phyloP scores from a whole-genome alignment of 2,797 vertebrate genomes.

The Loris lydekkerianus region DNA sequence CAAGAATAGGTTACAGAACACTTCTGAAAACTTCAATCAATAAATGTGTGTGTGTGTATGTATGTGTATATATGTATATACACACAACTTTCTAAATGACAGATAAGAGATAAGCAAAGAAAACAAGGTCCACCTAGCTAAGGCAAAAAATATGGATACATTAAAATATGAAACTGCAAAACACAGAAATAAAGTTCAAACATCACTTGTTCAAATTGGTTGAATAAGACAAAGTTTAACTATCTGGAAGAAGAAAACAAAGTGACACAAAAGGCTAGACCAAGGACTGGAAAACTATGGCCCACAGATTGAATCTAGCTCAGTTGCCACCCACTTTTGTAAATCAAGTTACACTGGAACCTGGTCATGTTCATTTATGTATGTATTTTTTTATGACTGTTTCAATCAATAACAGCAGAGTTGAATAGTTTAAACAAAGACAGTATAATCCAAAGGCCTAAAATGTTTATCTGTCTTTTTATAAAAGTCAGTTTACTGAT shows the following conservation, averaged over 20 bases:
- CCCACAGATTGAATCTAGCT: not conserved
- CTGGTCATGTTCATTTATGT: not conserved
- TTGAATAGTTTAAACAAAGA: not conserved
- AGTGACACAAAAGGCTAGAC: not conserved
- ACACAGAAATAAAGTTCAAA: slow-evolving; percentile 1
- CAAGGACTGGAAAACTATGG: not conserved
- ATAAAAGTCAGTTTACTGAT: not conserved
- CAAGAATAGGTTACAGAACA: not conserved
- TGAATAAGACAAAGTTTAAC: not conserved
- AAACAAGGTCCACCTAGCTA: not conserved
- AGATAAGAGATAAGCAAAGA: not conserved
- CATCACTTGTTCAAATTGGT: not conserved
- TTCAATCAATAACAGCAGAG: not conserved
- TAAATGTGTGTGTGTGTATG: not conserved
- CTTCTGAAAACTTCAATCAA: not conserved
- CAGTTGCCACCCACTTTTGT: not conserved
- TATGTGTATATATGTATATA: too few species aligned
- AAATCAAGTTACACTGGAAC: not conserved
- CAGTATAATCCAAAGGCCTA: not conserved
- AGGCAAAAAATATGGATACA: not conserved
- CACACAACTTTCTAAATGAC: not conserved
- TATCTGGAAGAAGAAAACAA: not conserved
- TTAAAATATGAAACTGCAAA: not conserved
- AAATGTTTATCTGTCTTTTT: not conserved
- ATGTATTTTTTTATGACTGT: not conserved